Conservation (phyloP, 2,888 invertebrate species). For the Gymnoscelis rufifasciata region DNA sequence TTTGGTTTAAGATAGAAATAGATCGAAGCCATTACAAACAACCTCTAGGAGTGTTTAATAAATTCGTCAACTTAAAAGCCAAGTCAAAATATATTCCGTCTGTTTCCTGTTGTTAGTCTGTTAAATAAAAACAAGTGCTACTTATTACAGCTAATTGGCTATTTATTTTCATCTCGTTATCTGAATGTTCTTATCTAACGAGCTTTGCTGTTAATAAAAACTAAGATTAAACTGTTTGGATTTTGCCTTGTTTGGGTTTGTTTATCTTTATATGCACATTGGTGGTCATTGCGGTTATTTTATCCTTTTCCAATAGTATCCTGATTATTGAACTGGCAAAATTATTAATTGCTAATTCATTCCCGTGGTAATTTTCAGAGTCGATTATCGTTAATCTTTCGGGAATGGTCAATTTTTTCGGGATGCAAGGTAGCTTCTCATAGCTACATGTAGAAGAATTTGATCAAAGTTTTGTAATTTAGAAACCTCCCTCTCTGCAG, state of each 20-base stretch:
- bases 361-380: too few relatives aligned
- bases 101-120: conserved; percentile 2
- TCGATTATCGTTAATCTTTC: too few relatives aligned
- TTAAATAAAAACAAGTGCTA: conserved; percentile 9
- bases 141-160: conserved; percentile 18
- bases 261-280: conserved; percentile 9
- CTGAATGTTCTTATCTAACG: conserved; percentile 20
- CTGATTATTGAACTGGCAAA: too few relatives aligned
- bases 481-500: too few relatives aligned
- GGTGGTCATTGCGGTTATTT: conserved; percentile 2
- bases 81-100: background rate
- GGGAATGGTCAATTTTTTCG: too few relatives aligned
- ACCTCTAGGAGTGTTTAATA: background rate
- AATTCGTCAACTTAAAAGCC: background rate
- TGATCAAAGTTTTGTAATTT: too few relatives aligned
- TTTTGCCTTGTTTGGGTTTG: conserved; percentile 11
- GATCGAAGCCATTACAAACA: too few relatives aligned
- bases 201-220: conserved; percentile 21
- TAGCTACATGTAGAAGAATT: too few relatives aligned
- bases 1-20: too few relatives aligned
- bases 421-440: too few relatives aligned
- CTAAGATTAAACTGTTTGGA: conserved; percentile 20
- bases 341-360: too few relatives aligned
- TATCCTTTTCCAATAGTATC: too few relatives aligned
- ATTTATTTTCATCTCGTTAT: conserved; percentile 25